Base-by-base conservation (phyloP, 2,113 vertebrate species). In the Lepidothrix coronata region DNA sequence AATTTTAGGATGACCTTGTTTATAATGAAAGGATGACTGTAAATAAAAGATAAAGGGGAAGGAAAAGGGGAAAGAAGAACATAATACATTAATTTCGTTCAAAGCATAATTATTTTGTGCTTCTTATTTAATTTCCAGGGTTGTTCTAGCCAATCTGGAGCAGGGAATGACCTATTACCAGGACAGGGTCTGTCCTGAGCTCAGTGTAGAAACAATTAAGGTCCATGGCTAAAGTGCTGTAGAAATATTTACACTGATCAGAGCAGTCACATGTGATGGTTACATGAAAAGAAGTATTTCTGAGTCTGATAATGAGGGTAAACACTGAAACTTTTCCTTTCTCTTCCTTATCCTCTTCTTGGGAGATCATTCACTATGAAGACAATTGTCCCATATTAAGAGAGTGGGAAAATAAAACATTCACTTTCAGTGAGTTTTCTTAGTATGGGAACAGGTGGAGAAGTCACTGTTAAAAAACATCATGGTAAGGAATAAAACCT, bases 1-100 rank as follows among this genome's bases (percentile, higher is more conserved):
- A 90, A 97, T 97, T 98, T 97, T 97, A 92, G 91, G 97, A 94
- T 97, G 97, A 97, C 97, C 96, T 98, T 98, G 96, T 97, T 95
- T 98, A 76, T 93, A 95, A 96, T 61, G 93, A 97, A 96, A 97
- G 71, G 81, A 87, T 89, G 68, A 52, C 31, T 93, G 90, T 95
- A 91, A 92, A 94, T 74, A 88, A 92, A 91, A 66, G 41, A 28
- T 39, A 75, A 83, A 74, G 23, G 23, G n/a, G 67, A 84, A 54
- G 14, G 12, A 35, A 85, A 85, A 73, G 58, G 19, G 21, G 19
- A 51, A 95, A 52, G 30, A 55, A 86, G 86, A 18, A 0, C 6
- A 46, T 4, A 16, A 43, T 21, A 59, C 2, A 85, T 62, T 75
- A 37, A 79, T 92, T 87, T 82, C 23, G 9, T 62, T 85, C 35